Evolutionary conservation across 2,797 vertebrate genomes (phyloP).

Genomic region (Sardinella longiceps): DNA sequence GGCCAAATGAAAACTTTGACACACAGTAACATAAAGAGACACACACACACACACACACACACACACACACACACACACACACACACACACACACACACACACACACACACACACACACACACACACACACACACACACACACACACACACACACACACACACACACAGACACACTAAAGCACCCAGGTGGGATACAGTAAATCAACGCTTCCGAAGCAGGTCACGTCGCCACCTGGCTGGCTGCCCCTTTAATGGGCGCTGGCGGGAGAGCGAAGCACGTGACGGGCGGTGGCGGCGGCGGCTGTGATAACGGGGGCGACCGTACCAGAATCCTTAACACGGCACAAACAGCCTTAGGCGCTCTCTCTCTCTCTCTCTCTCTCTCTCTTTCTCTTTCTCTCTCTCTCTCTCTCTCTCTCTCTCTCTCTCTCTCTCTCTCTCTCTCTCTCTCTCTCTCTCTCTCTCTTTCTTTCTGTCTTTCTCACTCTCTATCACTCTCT

Average conservation of each 20-base stretch:
- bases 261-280: not conserved
- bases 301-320: not conserved
- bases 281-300: not conserved
- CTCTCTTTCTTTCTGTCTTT: not conserved
- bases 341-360: not conserved
- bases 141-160: not conserved
- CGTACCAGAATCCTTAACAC: slow-evolving; percentile 5
- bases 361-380: not conserved
- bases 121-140: not conserved
- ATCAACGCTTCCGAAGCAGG: slow-evolving; percentile 9
- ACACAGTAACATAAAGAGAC: not conserved
- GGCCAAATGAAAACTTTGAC: slow-evolving; percentile 12
- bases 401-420: not conserved
- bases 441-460: no score
- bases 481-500: not conserved
- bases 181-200: not conserved
- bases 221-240: not conserved
- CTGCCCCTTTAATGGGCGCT: slow-evolving; percentile 22
- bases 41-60: not conserved
- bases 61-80: not conserved
- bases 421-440: not conserved
- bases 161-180: not conserved
- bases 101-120: not conserved
- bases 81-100: not conserved
- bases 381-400: not conserved